These are phyloP conservation scores for Lepidurus apus DNA, from an alignment of 1,140 invertebrate species.

Conservation along the genomic window DNA sequence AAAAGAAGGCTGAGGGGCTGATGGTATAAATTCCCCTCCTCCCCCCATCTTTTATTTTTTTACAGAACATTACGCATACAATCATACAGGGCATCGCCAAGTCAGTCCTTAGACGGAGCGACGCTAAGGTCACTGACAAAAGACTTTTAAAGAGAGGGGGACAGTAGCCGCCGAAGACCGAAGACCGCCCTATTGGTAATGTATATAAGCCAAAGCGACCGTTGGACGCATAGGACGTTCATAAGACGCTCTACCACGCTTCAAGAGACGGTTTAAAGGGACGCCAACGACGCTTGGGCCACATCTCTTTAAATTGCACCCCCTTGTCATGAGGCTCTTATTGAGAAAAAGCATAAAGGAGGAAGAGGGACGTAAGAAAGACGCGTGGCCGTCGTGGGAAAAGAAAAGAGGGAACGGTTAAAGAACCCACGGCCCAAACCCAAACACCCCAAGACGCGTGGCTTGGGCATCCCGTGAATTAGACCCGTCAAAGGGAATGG, in stretches of 20 bases:
- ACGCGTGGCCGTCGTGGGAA: not conserved
- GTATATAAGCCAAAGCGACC: not conserved
- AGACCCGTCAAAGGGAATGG: not conserved
- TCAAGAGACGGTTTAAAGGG: constrained; percentile 18
- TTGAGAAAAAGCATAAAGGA: not conserved
- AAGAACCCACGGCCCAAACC: not conserved
- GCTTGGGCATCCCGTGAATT: not conserved
- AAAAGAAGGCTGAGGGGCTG: not conserved
- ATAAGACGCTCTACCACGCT: not conserved
- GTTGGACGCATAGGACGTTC: not conserved
- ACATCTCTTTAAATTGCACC: constrained; percentile 9
- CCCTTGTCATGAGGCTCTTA: constrained; percentile 4
- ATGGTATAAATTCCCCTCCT: not conserved
- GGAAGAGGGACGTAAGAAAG: not conserved
- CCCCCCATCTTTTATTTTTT: not conserved
- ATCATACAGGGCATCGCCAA: constrained; percentile 9
- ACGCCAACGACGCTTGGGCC: constrained; percentile 1
- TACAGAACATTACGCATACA: not conserved
- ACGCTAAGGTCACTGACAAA: constrained; percentile 9
- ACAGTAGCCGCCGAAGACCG: not conserved
- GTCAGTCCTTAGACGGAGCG: not conserved
- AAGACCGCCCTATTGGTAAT: not conserved
- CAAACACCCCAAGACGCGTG: constrained; percentile 5
- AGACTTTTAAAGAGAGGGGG: not conserved
- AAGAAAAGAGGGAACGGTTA: not conserved